Evolutionary conservation across 2,797 vertebrate genomes (phyloP).

Genomic region (Chrosomus eos): DNA sequence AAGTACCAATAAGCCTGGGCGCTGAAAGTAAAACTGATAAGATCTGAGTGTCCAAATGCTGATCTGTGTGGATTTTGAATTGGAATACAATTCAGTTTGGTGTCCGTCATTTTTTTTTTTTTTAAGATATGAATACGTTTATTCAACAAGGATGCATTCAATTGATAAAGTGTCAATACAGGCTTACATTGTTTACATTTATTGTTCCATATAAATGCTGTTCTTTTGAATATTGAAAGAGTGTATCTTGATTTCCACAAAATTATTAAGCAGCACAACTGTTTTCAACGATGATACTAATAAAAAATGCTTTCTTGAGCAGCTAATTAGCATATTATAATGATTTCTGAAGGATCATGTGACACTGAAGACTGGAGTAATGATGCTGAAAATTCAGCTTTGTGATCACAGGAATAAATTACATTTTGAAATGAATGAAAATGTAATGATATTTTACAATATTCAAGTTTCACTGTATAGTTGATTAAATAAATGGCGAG

Average conservation of each 20-base stretch:
- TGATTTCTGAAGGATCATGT: background rate
- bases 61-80: background rate
- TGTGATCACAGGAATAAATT: background rate
- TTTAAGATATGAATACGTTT: background rate
- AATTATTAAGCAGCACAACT: background rate
- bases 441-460: background rate
- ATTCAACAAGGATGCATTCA: background rate
- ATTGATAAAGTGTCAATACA: background rate
- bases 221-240: background rate
- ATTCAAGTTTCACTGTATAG: background rate
- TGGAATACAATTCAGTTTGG: background rate
- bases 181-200: background rate
- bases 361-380: background rate
- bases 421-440: background rate
- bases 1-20: conserved; percentile 72
- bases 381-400: background rate
- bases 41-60: conserved; percentile 84
- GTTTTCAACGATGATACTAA: background rate
- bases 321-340: background rate
- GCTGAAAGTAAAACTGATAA: conserved; percentile 97
- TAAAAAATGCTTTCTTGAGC: background rate
- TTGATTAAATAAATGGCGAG: background rate
- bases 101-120: background rate
- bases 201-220: background rate
- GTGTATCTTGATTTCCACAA: background rate